Conservation (phyloP, 2,888 invertebrate species). For the Stenchaetothrips biformis region DNA sequence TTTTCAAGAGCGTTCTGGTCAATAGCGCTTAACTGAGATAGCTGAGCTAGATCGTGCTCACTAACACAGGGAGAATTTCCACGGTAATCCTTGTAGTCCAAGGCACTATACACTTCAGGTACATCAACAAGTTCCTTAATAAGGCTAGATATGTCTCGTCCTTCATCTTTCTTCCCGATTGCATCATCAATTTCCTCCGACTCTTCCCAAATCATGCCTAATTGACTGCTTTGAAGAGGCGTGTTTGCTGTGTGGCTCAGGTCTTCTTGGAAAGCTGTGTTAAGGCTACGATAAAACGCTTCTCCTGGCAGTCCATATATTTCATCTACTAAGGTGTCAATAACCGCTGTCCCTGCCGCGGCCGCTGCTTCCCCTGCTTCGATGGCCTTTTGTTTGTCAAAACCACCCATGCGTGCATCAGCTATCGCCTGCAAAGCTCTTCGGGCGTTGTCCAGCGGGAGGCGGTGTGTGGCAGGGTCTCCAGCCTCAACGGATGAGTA, state of each 20-base stretch:
- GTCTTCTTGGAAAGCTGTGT: slow-evolving; percentile 81
- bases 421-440: slow-evolving; percentile 33
- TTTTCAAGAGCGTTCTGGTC: slow-evolving; percentile 74
- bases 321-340: slow-evolving; percentile 21
- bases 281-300: slow-evolving; percentile 81
- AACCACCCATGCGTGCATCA: slow-evolving; percentile 40
- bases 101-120: slow-evolving; percentile 65
- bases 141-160: slow-evolving; percentile 36
- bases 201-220: slow-evolving; percentile 84
- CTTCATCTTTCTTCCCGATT: slow-evolving; percentile 46
- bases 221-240: slow-evolving; percentile 48
- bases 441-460: slow-evolving; percentile 36
- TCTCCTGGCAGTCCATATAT: slow-evolving; percentile 60
- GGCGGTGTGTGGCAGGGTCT: slow-evolving; percentile 6
- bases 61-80: slow-evolving; percentile 69
- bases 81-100: slow-evolving; percentile 73
- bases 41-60: slow-evolving; percentile 71
- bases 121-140: slow-evolving; percentile 43
- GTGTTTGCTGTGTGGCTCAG: slow-evolving; percentile 56
- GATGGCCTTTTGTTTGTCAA: slow-evolving; percentile 6
- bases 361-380: neutral
- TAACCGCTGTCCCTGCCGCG: neutral
- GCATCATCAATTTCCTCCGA: slow-evolving; percentile 66
- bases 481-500: slow-evolving; percentile 57
- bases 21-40: slow-evolving; percentile 68